Percentiles rank a stretch among this genome's conserved stretches.
These are phyloP conservation scores for Oscarella lobularis DNA, from an alignment of 37 sponge, comb jelly and placozoan species.

Conservation along the genomic window DNA sequence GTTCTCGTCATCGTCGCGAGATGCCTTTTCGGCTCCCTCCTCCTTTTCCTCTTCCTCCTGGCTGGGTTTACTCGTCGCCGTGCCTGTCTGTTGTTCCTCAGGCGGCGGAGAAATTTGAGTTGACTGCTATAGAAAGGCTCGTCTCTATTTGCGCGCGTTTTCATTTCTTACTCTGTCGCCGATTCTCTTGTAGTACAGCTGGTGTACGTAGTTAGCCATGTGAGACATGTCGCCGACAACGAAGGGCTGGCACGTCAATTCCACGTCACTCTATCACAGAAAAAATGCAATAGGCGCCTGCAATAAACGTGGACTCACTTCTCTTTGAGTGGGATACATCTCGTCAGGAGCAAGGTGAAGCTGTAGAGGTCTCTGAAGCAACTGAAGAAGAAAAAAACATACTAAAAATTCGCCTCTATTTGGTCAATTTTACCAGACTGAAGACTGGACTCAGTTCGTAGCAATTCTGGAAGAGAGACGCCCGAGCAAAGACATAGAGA, in stretches of 20 bases:
- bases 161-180: neutral
- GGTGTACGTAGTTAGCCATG: slow-evolving; percentile 61
- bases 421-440: slow-evolving; percentile 65
- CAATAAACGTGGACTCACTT: slow-evolving; percentile 27
- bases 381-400: neutral
- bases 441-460: slow-evolving; percentile 94
- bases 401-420: too few species aligned
- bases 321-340: slow-evolving; percentile 54
- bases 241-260: slow-evolving; percentile 15
- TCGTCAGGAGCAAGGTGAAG: slow-evolving; percentile 79
- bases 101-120: slow-evolving; percentile 10
- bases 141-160: slow-evolving; percentile 7
- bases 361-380: slow-evolving; percentile 28
- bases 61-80: neutral
- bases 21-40: neutral
- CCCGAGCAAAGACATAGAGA: slow-evolving; percentile 84
- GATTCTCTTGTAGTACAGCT: slow-evolving; percentile 43
- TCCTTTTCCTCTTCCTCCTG: neutral
- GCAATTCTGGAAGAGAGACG: slow-evolving; percentile 74
- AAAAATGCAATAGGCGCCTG: neutral
- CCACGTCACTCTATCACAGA: slow-evolving; percentile 11
- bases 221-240: slow-evolving; percentile 51
- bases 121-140: neutral
- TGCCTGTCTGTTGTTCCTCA: slow-evolving; percentile 6
- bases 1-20: slow-evolving; percentile 6